phyloP scores from a whole-genome alignment of 2,888 invertebrate species.

The Bombylius major region DNA sequence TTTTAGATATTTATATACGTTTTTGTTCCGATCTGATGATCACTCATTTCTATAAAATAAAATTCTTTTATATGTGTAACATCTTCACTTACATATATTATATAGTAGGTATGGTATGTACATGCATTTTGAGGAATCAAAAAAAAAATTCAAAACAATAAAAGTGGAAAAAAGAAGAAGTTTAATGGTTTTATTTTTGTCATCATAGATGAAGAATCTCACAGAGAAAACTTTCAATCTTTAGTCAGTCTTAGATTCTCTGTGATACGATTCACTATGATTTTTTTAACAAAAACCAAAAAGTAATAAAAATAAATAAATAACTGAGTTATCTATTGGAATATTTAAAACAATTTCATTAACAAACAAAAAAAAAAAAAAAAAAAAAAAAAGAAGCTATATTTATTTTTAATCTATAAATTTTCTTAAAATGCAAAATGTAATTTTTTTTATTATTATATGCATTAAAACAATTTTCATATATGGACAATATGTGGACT shows the following conservation, averaged over 20 bases:
- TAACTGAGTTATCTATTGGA: too few species aligned
- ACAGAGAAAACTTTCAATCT: not conserved
- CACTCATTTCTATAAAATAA: not conserved
- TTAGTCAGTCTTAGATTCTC: not conserved
- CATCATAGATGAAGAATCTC: not conserved
- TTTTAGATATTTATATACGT: too few species aligned
- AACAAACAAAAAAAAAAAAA: too few species aligned
- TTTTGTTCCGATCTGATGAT: not conserved
- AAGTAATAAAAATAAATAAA: too few species aligned
- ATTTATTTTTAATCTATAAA: too few species aligned
- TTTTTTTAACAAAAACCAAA: too few species aligned
- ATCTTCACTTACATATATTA: not conserved
- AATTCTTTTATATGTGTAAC: too few species aligned
- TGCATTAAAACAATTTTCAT: too few species aligned
- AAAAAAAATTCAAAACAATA: not conserved
- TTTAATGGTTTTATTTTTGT: not conserved
- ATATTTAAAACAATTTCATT: too few species aligned
- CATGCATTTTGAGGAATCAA: not conserved
- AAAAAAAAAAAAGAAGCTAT: too few species aligned
- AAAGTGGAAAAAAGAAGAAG: not conserved
- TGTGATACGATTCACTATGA: not conserved
- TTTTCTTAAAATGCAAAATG: too few species aligned
- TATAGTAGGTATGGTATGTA: not conserved
- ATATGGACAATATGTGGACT: constrained; percentile 5
- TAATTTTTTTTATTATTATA: too few species aligned